phyloP scores from a whole-genome alignment of 2,113 vertebrate genomes.

The Helogale parvula region DNA sequence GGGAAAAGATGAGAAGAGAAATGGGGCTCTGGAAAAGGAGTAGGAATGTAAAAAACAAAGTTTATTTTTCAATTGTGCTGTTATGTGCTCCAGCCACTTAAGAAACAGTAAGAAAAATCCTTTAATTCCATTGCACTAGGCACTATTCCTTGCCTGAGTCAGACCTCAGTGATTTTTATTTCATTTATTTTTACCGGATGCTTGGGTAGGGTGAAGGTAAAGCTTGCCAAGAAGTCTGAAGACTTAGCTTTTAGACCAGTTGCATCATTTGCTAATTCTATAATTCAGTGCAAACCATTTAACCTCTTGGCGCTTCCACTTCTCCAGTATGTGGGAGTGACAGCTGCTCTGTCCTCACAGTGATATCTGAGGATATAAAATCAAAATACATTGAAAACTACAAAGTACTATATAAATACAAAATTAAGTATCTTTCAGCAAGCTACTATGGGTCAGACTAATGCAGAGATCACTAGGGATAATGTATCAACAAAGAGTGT shows the following conservation, averaged over 20 bases:
- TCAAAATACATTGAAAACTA: not conserved
- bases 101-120: not conserved
- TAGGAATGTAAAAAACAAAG: not conserved
- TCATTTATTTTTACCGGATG: not conserved
- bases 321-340: not conserved
- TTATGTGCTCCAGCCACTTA: not conserved
- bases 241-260: not conserved
- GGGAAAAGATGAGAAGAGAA: not conserved
- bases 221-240: not conserved
- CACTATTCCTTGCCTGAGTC: not conserved
- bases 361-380: not conserved
- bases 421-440: constrained; percentile 11
- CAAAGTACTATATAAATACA: not conserved
- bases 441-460: not conserved
- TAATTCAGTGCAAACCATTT: not conserved
- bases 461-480: not conserved
- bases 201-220: not conserved
- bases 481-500: not conserved
- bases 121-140: not conserved
- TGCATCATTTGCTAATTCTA: not conserved
- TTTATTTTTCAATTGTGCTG: not conserved
- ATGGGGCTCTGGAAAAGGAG: not conserved
- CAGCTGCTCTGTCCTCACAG: not conserved
- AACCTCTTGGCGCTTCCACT: not conserved
- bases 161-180: not conserved